These are phyloP conservation scores for Carcharodon carcharias DNA, from an alignment of 2,797 vertebrate species.

Conservation along the genomic window DNA sequence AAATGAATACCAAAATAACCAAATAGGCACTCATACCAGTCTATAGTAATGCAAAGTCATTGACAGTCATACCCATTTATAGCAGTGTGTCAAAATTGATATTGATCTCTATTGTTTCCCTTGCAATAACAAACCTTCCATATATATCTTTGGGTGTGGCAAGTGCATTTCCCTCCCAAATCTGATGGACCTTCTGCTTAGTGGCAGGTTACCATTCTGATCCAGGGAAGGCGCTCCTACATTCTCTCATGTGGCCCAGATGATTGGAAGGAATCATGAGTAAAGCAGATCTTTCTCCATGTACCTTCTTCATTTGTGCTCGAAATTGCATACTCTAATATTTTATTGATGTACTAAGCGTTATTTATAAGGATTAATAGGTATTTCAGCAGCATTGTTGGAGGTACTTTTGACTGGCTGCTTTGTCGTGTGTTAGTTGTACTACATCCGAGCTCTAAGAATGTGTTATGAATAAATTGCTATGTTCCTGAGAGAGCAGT, in stretches of 20 bases:
- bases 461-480: neutral
- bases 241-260: neutral
- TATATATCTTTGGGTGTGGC: neutral
- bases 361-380: slow-evolving; percentile 32
- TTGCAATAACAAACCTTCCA: neutral
- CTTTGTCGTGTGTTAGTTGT: neutral
- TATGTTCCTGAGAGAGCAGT: neutral
- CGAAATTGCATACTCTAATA: neutral
- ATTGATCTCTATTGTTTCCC: neutral
- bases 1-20: neutral
- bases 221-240: neutral
- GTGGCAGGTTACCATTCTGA: neutral
- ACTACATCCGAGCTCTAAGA: neutral
- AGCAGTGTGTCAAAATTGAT: neutral
- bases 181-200: neutral
- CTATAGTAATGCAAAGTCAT: neutral
- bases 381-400: neutral
- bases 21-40: no score
- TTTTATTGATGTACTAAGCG: slow-evolving; percentile 16
- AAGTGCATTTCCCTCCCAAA: neutral
- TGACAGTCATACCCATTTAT: neutral
- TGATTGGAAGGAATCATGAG: neutral
- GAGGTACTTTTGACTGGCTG: neutral
- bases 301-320: neutral
- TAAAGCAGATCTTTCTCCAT: neutral